Conservation (phyloP, 2,113 vertebrate species). For the Globicephala melas region DNA sequence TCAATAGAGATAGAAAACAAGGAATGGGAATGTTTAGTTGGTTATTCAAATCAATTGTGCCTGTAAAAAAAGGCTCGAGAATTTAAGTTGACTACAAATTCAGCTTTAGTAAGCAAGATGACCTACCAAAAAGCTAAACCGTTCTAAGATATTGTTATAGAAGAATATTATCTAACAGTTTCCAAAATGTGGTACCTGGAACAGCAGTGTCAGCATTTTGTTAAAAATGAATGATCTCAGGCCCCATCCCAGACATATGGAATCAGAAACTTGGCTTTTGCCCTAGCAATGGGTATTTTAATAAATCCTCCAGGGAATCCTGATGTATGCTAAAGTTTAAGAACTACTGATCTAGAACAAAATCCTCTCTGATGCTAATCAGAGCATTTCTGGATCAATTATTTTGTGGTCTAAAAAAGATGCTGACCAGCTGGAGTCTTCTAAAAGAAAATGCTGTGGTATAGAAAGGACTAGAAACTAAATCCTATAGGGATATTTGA, state of each 20-base stretch:
- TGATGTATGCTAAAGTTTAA: neutral
- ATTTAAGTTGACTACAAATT: conserved; percentile 19
- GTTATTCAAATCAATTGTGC: neutral
- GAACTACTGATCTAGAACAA: neutral
- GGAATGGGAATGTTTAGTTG: neutral
- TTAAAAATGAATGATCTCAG: neutral
- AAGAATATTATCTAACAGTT: conserved; percentile 9
- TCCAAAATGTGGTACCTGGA: neutral
- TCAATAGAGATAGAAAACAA: neutral
- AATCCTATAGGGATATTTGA: neutral
- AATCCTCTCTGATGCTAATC: neutral
- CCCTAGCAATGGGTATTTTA: neutral
- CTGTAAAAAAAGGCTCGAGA: neutral
- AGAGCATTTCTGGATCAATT: neutral
- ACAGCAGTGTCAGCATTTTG: neutral
- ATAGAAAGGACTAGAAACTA: neutral
- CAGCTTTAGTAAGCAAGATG: neutral
- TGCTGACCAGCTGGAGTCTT: neutral
- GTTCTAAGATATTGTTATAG: neutral
- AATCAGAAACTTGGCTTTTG: neutral
- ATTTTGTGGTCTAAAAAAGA: neutral
- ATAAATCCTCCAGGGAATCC: neutral
- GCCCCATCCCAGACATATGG: neutral
- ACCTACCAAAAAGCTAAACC: neutral
- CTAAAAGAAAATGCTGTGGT: neutral